Base-by-base conservation (phyloP, 2,113 vertebrate genomes). In the Lophochroa leadbeateri region DNA sequence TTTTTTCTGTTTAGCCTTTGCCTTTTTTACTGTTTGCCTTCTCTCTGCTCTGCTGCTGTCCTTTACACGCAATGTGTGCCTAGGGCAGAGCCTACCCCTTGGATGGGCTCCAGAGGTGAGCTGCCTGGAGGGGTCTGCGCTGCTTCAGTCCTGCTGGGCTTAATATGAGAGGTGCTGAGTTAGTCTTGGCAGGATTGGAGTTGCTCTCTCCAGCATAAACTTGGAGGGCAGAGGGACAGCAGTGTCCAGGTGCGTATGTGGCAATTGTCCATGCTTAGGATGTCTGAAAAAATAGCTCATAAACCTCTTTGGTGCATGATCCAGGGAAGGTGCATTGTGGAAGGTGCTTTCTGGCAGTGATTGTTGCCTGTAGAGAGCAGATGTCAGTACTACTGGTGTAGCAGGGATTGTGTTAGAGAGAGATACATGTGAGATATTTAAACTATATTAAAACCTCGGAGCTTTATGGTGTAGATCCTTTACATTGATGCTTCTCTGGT, bases 141-240 rank as follows among this genome's bases (percentile, higher is more conserved):
- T 83, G 11, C 60, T n/a, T 84, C 37, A 19, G 10, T 41, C 29
- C 29, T 39, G 15, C 11, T 50, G 43, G 33, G 20, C 71, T 83
- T 50, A 7, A 7, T 27, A 2, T 2, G 17, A 44, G 57, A 71
- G 27, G 18, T 64, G 47, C 39, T 9, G 50, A 33, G 13, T 50
- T 52, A 10, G 13, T 74, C 28, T 76, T 43, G 44, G 35, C n/a
- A 65, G 27, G 29, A 10, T 57, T 29, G 2, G 25, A 60, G 49
- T 55, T 0, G 0, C 17, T 33, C 23, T 49, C 28, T 89, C 7
- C 35, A 27, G 7, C 4, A 1, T 43, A 21, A 55, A 2, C 8
- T n/a, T 35, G 35, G 8, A 88, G 20, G 33, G 43, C 35, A 61
- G 35, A 64, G 81, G 24, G 25, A 44, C 31, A 80, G 33, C 49